Evolutionary conservation across 1,140 invertebrate species (phyloP), one percentile per base, ranked within the genome.

Genomic region (Uloborus diversus): DNA sequence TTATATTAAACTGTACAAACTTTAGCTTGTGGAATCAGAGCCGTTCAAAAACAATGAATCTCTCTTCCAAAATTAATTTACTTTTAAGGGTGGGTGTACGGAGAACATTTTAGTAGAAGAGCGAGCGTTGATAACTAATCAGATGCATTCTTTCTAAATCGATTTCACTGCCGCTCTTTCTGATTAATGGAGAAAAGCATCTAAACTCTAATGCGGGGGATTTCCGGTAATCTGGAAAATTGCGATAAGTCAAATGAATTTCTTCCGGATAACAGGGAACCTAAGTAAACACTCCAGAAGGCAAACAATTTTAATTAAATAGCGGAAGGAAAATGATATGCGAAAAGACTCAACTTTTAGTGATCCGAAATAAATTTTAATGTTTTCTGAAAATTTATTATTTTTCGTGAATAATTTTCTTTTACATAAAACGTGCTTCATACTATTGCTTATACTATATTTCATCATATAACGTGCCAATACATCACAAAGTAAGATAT

Each of bases 281-380:
- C 51, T 57, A n/a, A 32, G 51, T 49, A 30, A 70, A 70, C 32
- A 37, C 28, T 1, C 49, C 25, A 25, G 33, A 57, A 70, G 49
- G 51, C 49, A 70, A 70, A 70, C 68, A 70, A 23, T 70, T 70
- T 70, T 70, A 70, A 70, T 70, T 70, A 70, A 70, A 70, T 70
- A 70, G 57, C 57, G 53, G 37, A 35, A n/a, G 25, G 57, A 37
- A 51, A 57, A 57, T 57, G 68, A 11, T 33, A 37, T 33, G n/a
- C 53, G 27, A 47, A 68, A 30, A 30, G 20, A 17, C 20, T 51
- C 65, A 32, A 23, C 4, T 66, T 66, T 28, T 49, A n/a, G n/a
- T n/a, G n/a, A n/a, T n/a, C n/a, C n/a, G n/a, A n/a, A n/a, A n/a
- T n/a, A n/a, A n/a, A n/a, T n/a, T n/a, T n/a, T n/a, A n/a, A n/a